These are phyloP conservation scores for Scatophagus argus DNA, from an alignment of 2,113 vertebrate genomes.

Conservation along the genomic window DNA sequence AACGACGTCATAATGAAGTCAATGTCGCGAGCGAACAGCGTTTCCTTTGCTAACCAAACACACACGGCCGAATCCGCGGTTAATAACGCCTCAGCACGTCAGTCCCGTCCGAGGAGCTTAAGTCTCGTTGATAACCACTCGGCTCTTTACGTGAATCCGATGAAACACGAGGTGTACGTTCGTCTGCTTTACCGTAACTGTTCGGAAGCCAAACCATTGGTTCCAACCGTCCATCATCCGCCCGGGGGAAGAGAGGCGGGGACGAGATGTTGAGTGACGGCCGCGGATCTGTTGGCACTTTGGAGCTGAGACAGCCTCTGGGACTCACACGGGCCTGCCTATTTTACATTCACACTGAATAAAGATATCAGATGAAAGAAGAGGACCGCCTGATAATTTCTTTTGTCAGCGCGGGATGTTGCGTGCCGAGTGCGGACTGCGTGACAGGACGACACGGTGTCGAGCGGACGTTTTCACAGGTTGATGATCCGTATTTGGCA, in stretches of 20 bases:
- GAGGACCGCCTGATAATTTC: constrained; percentile 39
- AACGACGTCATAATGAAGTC: no score
- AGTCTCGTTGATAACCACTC: neutral
- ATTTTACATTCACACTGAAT: constrained; percentile 15
- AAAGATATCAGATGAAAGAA: constrained; percentile 52
- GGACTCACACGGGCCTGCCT: constrained; percentile 46
- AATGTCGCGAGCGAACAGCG: no score
- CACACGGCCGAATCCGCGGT: no score
- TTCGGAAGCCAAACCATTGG: constrained; percentile 53
- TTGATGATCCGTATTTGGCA: constrained; percentile 50
- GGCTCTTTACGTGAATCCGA: constrained; percentile 52
- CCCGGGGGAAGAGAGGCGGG: constrained; percentile 55
- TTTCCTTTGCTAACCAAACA: neutral
- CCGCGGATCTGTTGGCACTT: constrained; percentile 56
- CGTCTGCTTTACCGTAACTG: constrained; percentile 14
- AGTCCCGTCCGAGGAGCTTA: no score
- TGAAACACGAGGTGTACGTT: constrained; percentile 46
- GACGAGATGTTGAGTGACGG: constrained; percentile 64
- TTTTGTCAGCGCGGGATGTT: constrained; percentile 55
- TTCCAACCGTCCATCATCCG: constrained; percentile 15
- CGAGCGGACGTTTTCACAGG: constrained; percentile 47
- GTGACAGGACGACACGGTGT: constrained; percentile 27
- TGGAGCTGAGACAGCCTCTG: constrained; percentile 34
- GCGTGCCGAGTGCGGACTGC: constrained; percentile 16
- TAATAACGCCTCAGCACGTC: no score